These are phyloP conservation scores for Hylaeus anthracinus DNA, from an alignment of 1,140 invertebrate species.

Conservation along the genomic window DNA sequence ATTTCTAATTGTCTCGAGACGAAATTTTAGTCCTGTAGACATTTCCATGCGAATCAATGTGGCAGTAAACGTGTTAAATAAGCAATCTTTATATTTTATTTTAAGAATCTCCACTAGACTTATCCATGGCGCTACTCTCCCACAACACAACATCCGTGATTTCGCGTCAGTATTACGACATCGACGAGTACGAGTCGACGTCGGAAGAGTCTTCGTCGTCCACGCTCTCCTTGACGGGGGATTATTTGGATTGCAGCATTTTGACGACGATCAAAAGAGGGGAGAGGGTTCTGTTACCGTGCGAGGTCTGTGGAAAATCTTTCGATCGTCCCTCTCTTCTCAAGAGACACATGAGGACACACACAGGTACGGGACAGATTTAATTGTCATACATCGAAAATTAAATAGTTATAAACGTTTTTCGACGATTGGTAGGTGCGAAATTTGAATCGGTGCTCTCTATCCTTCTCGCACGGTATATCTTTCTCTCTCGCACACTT, in stretches of 20 bases:
- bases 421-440: too few species aligned
- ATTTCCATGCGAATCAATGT: too few species aligned
- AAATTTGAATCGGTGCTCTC: too few species aligned
- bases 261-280: slow-evolving; percentile 76
- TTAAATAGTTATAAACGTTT: too few species aligned
- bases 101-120: slow-evolving; percentile 90
- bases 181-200: slow-evolving; percentile 90
- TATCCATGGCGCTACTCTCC: slow-evolving; percentile 90
- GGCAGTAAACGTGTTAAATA: too few species aligned
- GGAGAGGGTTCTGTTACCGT: slow-evolving; percentile 85
- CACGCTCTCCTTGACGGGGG: slow-evolving; percentile 80
- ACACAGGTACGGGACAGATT: slow-evolving; percentile 85
- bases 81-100: slow-evolving; percentile 34
- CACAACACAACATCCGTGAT: slow-evolving; percentile 84
- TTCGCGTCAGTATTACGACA: slow-evolving; percentile 86
- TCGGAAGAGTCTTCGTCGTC: slow-evolving; percentile 88
- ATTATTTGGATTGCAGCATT: slow-evolving; percentile 79
- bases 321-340: slow-evolving; percentile 94
- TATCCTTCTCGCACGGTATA: too few species aligned
- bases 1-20: too few species aligned
- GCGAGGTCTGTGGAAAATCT: slow-evolving; percentile 93
- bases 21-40: too few species aligned
- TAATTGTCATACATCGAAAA: too few species aligned
- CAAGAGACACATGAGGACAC: slow-evolving; percentile 92
- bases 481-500: too few species aligned